Evolutionary conservation across 2,888 invertebrate genomes (phyloP), one percentile per base, ranked within the genome.

Genomic region (Crematogaster levior): DNA sequence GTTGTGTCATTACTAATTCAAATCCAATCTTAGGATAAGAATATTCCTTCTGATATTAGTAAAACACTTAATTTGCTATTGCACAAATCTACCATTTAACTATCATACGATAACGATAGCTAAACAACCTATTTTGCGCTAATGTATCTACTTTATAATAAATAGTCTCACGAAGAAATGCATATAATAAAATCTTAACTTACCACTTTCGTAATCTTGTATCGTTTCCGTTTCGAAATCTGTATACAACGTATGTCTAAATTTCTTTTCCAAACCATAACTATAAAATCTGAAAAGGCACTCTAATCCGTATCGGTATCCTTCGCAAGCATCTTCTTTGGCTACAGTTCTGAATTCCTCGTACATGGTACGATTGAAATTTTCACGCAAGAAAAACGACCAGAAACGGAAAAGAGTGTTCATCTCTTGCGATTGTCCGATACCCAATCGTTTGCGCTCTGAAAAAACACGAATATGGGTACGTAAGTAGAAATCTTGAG

Each of bases 351-450:
- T 97, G 95, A 99, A 99, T 95, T 99, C 99, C 91, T 97, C 97
- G 95, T 99, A 99, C 99, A 99, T 99, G 88, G 97, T 98, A 91
- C 98, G 97, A 95, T 99, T 99, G 95, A 99, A 99, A 94, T 99
- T 99, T 94, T 99, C 99, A 84, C 99, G 95, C 87, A 99, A 95
- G 96, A 99, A 99, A 96, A 99, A 99, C 43, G 99, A 99, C 99
- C 99, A 99, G 96, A 99, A 99, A 85, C 99, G 96, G 96, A 99
- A 99, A 72, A 99, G 96, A 0, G 99, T 99, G 95, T 99, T 99
- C 99, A 99, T 99, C 95, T 99, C 99, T 93, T 98, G 98, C 7
- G 99, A 99, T 93, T 98, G 98, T 0, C 99, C 99, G 91, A 97
- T 97, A 84, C 99, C 99, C 81, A 98, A 96, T 93, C 97, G 97